Evolutionary conservation across 1,140 invertebrate species (phyloP), one percentile per base, ranked within the genome.

Genomic region (Pogonomyrmex californicus): DNA sequence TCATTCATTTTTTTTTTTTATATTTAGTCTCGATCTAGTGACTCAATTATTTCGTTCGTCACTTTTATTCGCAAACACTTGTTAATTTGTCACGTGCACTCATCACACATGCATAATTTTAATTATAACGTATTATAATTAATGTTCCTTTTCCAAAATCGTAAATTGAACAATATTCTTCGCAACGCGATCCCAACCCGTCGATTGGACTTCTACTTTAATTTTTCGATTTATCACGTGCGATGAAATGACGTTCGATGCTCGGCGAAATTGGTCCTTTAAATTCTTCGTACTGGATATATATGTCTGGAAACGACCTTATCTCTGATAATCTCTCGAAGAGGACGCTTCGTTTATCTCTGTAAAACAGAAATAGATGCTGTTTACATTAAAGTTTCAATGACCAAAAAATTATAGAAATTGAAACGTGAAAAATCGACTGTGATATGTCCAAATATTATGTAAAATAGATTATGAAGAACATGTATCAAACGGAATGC

Each of bases 281-380:
- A 14, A 47, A 75, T 49, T 75, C 56, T 60, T 75, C 54, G 68
- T 60, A 44, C 4, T 30, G 30, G 71, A 9, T 70, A 56, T 12
- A n/a, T 36, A 36, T 10, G 54, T 60, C 10, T 17, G 51, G 62
- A 36, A 56, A 73, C 54, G 54, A 73, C 75, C 41, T 23, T 60
- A 60, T 49, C 66, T 23, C 47, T 41, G 47, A 70, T 82, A 73
- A 17, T 82, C 38, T 75, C n/a, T 30, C 41, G 41, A 60, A 36
- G 17, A 23, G 23, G 23, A 70, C 23, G 63, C 44, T 66, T 66
- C 7, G 12, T 60, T 62, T 12, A 68, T 75, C 7, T 83, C 79
- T 83, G 79, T 73, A 83, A 83, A 83, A 68, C 62, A 70, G 2
- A 83, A 83, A 12, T 73, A 60, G 12, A 73, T 12, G 10, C 23